A percentile compares a stretch with the other conserved stretches of the same genome.
phyloP scores from a whole-genome alignment of 2,888 invertebrate genomes.

The Luperina nickerlii region DNA sequence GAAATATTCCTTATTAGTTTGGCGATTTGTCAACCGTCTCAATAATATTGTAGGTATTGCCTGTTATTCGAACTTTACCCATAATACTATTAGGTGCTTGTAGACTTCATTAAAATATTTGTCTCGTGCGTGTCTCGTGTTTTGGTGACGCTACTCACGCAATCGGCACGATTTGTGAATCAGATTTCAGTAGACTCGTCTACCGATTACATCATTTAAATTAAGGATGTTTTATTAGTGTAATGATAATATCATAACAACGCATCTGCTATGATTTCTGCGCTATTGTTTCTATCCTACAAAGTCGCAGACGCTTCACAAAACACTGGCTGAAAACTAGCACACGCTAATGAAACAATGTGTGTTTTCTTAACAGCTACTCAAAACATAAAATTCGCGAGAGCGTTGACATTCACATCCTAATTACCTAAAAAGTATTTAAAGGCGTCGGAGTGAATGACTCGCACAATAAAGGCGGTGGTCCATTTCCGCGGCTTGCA shows the following conservation, averaged over 20 bases:
- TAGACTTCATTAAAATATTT: constrained; percentile 49
- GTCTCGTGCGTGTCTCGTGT: constrained; percentile 21
- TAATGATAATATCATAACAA: constrained; percentile 16
- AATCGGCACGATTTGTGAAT: constrained; percentile 25
- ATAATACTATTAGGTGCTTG: constrained; percentile 29
- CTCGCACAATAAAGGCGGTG: constrained; percentile 66
- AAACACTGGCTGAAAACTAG: constrained; percentile 23
- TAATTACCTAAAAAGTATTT: constrained; percentile 72
- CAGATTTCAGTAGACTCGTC: not conserved
- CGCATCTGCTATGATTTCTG: constrained; percentile 13
- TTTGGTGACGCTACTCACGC: constrained; percentile 22
- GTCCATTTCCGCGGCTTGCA: constrained; percentile 63
- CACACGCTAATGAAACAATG: constrained; percentile 33
- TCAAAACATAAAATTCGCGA: constrained; percentile 32
- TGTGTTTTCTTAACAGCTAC: constrained; percentile 22
- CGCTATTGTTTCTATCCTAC: constrained; percentile 2
- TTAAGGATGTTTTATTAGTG: constrained; percentile 9
- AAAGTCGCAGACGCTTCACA: constrained; percentile 12
- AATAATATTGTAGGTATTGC: constrained; percentile 5
- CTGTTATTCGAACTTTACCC: constrained; percentile 41
- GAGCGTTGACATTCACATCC: constrained; percentile 63
- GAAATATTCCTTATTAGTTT: constrained; percentile 70
- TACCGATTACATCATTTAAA: constrained; percentile 21
- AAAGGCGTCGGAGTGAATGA: constrained; percentile 70
- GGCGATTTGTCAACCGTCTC: constrained; percentile 58